phyloP scores from a whole-genome alignment of 2,113 vertebrate species.

The Epinephelus cyanopodus region DNA sequence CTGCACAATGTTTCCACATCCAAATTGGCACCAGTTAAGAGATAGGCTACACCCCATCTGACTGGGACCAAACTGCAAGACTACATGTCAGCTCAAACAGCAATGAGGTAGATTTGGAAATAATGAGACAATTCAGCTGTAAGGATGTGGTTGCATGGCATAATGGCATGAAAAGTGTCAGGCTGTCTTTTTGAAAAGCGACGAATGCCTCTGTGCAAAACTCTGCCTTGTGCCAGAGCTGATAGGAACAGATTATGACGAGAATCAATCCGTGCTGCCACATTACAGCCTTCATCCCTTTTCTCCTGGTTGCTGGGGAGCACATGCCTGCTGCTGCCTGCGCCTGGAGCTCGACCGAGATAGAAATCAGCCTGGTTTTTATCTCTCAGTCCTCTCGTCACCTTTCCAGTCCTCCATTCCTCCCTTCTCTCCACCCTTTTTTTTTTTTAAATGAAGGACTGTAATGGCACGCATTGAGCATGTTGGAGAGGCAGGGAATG shows the following conservation, averaged over 20 bases:
- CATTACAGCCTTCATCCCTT: slow-evolving; percentile 66
- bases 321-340: slow-evolving; percentile 45
- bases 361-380: slow-evolving; percentile 64
- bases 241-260: slow-evolving; percentile 64
- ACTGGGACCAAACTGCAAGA: slow-evolving; percentile 8
- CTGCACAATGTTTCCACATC: not conserved
- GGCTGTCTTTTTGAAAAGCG: slow-evolving; percentile 48
- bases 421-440: slow-evolving; percentile 6
- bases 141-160: slow-evolving; percentile 34
- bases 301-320: slow-evolving; percentile 55
- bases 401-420: slow-evolving; percentile 58
- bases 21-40: not conserved
- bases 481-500: slow-evolving; percentile 30
- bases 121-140: slow-evolving; percentile 57
- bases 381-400: slow-evolving; percentile 57
- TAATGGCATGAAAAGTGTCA: slow-evolving; percentile 60
- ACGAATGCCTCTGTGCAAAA: slow-evolving; percentile 44
- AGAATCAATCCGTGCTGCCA: slow-evolving; percentile 71
- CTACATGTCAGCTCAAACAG: slow-evolving; percentile 37
- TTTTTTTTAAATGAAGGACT: slow-evolving; percentile 47
- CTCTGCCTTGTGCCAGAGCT: slow-evolving; percentile 38
- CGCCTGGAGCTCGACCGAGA: slow-evolving; percentile 57
- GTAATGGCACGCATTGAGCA: slow-evolving; percentile 50
- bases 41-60: slow-evolving; percentile 1
- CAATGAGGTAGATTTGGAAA: slow-evolving; percentile 46